Conservation (phyloP, 2,888 invertebrate genomes). For the Acanthosoma haemorrhoidale region DNA sequence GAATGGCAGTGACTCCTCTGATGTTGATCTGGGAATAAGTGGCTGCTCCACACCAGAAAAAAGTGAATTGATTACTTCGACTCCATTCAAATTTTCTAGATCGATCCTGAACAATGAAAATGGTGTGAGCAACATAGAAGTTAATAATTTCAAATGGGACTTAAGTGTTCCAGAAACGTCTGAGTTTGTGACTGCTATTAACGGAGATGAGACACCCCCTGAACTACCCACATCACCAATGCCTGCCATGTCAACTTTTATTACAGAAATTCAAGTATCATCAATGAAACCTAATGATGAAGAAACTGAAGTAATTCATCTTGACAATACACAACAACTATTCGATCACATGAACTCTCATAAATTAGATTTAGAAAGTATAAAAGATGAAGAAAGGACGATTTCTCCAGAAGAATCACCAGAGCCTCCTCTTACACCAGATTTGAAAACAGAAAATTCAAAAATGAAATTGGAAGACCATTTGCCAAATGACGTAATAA, state of each 20-base stretch:
- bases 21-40: slow-evolving; percentile 39
- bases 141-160: slow-evolving; percentile 37
- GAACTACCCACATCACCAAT: slow-evolving; percentile 48
- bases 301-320: slow-evolving; percentile 32
- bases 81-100: slow-evolving; percentile 38
- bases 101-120: slow-evolving; percentile 31
- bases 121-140: slow-evolving; percentile 37
- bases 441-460: slow-evolving; percentile 13
- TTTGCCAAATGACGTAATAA: not conserved
- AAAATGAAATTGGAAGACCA: not conserved
- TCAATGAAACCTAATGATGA: slow-evolving; percentile 42
- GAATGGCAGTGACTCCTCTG: slow-evolving; percentile 39
- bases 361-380: slow-evolving; percentile 16
- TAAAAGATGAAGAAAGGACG: slow-evolving; percentile 25
- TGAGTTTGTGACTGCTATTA: slow-evolving; percentile 32
- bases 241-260: slow-evolving; percentile 52
- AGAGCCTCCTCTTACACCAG: not conserved
- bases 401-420: slow-evolving; percentile 24
- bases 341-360: slow-evolving; percentile 36
- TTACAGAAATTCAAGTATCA: slow-evolving; percentile 66
- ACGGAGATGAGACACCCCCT: slow-evolving; percentile 45
- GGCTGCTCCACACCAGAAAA: slow-evolving; percentile 40
- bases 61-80: slow-evolving; percentile 37
- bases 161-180: slow-evolving; percentile 38
- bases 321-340: slow-evolving; percentile 34